Percentiles rank a stretch among this genome's conserved stretches.
These are phyloP conservation scores for Anodontia alba DNA, from an alignment of 2,888 invertebrate genomes.

Conservation along the genomic window DNA sequence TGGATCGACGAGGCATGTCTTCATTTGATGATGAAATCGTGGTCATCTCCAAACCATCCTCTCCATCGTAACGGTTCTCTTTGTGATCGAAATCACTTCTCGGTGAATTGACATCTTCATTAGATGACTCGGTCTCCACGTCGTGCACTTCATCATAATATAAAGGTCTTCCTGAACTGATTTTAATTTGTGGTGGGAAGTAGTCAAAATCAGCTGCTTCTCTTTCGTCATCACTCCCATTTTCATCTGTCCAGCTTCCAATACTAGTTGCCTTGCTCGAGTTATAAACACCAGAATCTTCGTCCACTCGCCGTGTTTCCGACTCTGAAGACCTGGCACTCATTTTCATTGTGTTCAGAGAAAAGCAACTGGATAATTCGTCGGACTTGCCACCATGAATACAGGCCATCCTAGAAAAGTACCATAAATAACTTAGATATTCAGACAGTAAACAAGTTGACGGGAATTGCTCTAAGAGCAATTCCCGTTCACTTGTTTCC, in stretches of 20 bases:
- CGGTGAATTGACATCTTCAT: constrained; percentile 70
- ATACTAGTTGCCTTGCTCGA: constrained; percentile 72
- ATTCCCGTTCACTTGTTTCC: too few species aligned
- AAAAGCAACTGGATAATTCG: constrained; percentile 9
- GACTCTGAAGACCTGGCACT: constrained; percentile 44
- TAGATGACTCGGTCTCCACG: constrained; percentile 71
- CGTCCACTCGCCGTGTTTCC: constrained; percentile 50
- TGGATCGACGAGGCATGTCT: not conserved
- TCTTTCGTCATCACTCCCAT: constrained; percentile 64
- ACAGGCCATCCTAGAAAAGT: not conserved
- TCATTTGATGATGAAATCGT: constrained; percentile 40
- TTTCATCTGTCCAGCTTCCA: constrained; percentile 63
- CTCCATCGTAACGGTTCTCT: constrained; percentile 8
- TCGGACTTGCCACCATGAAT: not conserved
- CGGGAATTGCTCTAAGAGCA: too few species aligned
- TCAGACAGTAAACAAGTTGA: too few species aligned
- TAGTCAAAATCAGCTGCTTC: constrained; percentile 68
- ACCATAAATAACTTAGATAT: too few species aligned
- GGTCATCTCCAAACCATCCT: constrained; percentile 63
- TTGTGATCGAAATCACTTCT: constrained; percentile 69
- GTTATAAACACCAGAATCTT: constrained; percentile 70
- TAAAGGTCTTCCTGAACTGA: constrained; percentile 51
- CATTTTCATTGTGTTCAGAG: constrained; percentile 35
- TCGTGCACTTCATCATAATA: constrained; percentile 74
- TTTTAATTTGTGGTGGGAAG: constrained; percentile 60